phyloP scores from a whole-genome alignment of 2,888 invertebrate species.

The Rhagium mordax region DNA sequence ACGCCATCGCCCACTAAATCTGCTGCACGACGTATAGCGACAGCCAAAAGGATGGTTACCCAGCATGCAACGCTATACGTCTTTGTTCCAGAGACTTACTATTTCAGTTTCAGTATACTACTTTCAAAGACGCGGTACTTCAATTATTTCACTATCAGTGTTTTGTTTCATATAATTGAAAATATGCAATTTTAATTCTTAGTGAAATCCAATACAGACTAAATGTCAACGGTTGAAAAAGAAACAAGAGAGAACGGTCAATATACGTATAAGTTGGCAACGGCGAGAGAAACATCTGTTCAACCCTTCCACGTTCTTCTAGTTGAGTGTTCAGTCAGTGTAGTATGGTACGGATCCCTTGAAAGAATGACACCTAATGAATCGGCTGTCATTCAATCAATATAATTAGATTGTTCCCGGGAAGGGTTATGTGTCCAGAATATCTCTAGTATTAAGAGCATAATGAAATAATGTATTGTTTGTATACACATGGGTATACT shows the following conservation, averaged over 20 bases:
- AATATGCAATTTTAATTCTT: too few species aligned
- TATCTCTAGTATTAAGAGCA: conserved; percentile 64
- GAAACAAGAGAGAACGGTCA: background rate
- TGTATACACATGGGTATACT: conserved; percentile 57
- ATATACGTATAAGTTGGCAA: conserved; percentile 48
- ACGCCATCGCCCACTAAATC: conserved; percentile 70
- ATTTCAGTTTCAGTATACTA: conserved; percentile 29
- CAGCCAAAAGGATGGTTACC: conserved; percentile 66
- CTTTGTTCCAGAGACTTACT: conserved; percentile 32
- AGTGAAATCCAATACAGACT: too few species aligned
- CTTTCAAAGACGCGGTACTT: conserved; percentile 6
- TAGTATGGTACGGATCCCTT: conserved; percentile 55
- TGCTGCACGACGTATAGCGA: conserved; percentile 64
- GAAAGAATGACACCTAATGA: conserved; percentile 70
- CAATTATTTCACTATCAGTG: background rate
- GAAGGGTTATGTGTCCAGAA: conserved; percentile 69
- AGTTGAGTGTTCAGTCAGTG: conserved; percentile 50
- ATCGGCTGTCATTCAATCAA: conserved; percentile 72
- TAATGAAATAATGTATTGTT: conserved; percentile 67
- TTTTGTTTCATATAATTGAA: background rate
- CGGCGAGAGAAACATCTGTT: conserved; percentile 58
- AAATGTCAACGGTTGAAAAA: background rate
- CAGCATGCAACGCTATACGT: conserved; percentile 64
- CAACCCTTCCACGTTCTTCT: conserved; percentile 58
- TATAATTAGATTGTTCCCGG: conserved; percentile 70